These are phyloP conservation scores for Eristalis arbustorum DNA, from an alignment of 2,888 invertebrate species.

Conservation along the genomic window DNA sequence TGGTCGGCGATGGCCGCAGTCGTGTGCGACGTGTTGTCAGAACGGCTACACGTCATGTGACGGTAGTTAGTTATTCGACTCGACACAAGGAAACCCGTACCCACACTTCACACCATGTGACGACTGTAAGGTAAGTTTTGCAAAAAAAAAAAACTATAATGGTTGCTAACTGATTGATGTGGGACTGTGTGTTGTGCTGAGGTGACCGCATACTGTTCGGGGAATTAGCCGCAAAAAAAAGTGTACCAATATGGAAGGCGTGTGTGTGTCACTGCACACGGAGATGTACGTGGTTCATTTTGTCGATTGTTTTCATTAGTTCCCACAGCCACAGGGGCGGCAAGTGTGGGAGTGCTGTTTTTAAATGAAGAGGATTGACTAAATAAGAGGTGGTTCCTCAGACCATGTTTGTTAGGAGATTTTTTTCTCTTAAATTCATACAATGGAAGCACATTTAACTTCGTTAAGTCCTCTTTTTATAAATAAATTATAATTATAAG, in stretches of 20 bases:
- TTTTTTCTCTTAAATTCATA: not conserved
- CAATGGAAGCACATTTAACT: not conserved
- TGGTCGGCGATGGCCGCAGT: conserved; percentile 80
- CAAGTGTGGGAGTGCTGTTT: not conserved
- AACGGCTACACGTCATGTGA: conserved; percentile 80
- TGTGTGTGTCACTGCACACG: too few relatives aligned
- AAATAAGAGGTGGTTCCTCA: not conserved
- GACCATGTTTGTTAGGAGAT: not conserved
- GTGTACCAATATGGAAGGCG: too few relatives aligned
- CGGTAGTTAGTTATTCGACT: conserved; percentile 80
- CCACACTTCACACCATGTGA: conserved; percentile 80
- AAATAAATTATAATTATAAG: too few relatives aligned
- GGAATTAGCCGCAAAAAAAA: too few relatives aligned
- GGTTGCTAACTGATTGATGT: conserved; percentile 2
- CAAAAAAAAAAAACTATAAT: not conserved
- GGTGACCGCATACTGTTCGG: not conserved
- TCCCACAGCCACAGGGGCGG: not conserved
- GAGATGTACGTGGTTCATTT: not conserved
- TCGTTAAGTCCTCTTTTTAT: too few relatives aligned
- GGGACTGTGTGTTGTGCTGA: not conserved
- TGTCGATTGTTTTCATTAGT: not conserved
- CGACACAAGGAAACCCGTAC: conserved; percentile 80
- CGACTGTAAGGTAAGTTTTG: conserved; percentile 79
- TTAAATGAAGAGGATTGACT: not conserved
- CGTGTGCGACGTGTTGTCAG: conserved; percentile 80